Evolutionary conservation across 1,140 invertebrate genomes (phyloP).

Genomic region (Ladona fulva): DNA sequence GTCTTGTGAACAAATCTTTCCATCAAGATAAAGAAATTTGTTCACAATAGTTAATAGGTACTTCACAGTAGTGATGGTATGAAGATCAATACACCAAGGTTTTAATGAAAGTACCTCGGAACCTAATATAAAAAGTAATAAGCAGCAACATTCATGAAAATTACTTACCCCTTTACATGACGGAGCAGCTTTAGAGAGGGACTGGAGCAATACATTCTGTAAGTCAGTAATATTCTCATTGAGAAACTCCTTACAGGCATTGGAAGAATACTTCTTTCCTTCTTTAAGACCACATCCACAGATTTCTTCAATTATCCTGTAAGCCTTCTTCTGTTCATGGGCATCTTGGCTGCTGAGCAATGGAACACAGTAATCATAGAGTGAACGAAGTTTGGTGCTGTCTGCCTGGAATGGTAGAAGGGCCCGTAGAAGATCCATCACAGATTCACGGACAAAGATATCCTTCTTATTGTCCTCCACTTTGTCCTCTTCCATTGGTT

Average conservation of each 20-base stretch:
- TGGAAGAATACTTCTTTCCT: conserved; percentile 22
- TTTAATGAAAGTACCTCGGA: too few species aligned
- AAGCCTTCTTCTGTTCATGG: conserved; percentile 72
- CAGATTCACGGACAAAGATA: conserved; percentile 59
- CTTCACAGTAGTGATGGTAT: too few species aligned
- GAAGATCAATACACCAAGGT: too few species aligned
- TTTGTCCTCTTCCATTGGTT: conserved; percentile 34
- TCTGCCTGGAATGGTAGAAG: conserved; percentile 57
- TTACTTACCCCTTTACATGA: conserved; percentile 67
- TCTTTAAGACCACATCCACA: conserved; percentile 50
- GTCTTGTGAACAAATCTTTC: too few species aligned
- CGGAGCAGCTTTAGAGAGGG: conserved; percentile 54
- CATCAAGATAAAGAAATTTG: too few species aligned
- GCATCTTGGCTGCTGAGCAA: conserved; percentile 33
- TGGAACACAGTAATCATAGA: conserved; percentile 31
- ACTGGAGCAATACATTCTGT: conserved; percentile 56
- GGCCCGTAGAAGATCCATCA: conserved; percentile 65
- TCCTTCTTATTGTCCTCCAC: conserved; percentile 33
- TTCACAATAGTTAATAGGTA: too few species aligned
- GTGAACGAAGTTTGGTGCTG: conserved; percentile 30
- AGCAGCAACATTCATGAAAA: conserved; percentile 13
- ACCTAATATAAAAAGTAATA: background rate
- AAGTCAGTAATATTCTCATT: conserved; percentile 54
- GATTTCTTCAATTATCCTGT: conserved; percentile 67
- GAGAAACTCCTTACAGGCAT: conserved; percentile 55